A percentile compares a stretch with the other conserved stretches of the same genome.
phyloP scores from a whole-genome alignment of 1,140 invertebrate species.

The Aethina tumida region DNA sequence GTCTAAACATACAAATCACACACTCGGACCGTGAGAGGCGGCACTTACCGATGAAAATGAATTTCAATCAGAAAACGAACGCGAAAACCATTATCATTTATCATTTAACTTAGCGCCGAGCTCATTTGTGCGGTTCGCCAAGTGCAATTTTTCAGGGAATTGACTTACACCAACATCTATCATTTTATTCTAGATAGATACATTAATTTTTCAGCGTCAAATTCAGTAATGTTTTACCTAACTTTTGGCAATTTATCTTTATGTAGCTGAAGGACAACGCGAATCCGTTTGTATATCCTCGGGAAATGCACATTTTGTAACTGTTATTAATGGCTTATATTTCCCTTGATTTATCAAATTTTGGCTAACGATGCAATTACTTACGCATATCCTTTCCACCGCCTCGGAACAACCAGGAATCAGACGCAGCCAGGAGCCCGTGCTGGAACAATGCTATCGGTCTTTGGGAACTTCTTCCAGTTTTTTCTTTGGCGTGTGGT shows the following conservation, averaged over 20 bases:
- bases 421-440: constrained; percentile 27
- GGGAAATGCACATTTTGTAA: neutral
- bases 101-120: no score
- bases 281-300: neutral
- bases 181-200: neutral
- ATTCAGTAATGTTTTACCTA: neutral
- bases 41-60: no score
- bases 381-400: constrained; percentile 31
- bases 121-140: no score
- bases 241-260: neutral
- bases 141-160: no score
- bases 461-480: constrained; percentile 10
- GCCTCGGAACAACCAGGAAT: constrained; percentile 25
- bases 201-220: neutral
- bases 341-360: no score
- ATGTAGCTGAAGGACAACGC: neutral
- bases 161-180: no score
- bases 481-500: no score
- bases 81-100: no score
- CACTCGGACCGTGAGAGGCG: no score
- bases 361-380: no score
- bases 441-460: constrained; percentile 25
- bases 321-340: no score
- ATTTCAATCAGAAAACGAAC: neutral
- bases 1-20: no score